A percentile compares a stretch with the other conserved stretches of the same genome.
Evolutionary conservation across 2,888 invertebrate genomes (phyloP).

Genomic region (Polyommatus icarus): DNA sequence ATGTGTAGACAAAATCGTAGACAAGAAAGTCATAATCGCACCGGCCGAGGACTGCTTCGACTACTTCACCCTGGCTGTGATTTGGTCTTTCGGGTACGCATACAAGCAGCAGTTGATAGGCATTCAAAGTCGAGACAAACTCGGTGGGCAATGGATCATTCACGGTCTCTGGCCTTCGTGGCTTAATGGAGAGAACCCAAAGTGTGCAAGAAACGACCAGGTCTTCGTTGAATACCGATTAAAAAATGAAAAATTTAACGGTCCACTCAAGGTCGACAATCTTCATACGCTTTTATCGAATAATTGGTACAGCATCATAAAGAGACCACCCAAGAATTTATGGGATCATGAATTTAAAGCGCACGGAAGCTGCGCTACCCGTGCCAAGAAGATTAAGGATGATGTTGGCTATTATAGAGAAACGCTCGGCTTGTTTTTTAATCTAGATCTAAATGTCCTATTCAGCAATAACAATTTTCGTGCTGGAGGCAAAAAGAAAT

Average conservation of each 20-base stretch:
- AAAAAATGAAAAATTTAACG: background rate
- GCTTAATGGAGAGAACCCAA: background rate
- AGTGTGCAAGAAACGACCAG: background rate
- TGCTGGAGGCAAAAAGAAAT: background rate
- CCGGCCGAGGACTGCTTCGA: background rate
- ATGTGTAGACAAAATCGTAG: background rate
- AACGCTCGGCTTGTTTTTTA: background rate
- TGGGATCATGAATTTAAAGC: slow-evolving; percentile 1
- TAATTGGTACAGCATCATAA: background rate
- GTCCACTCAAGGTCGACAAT: background rate
- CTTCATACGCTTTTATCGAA: background rate
- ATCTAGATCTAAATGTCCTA: background rate
- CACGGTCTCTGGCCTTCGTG: slow-evolving; percentile 3
- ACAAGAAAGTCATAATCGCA: background rate
- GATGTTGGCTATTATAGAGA: background rate
- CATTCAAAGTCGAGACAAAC: background rate
- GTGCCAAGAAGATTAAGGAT: background rate
- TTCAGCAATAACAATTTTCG: background rate
- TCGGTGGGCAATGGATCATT: background rate
- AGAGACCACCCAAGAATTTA: background rate
- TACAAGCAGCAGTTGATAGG: background rate
- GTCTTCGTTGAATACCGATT: background rate
- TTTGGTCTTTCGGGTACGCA: background rate
- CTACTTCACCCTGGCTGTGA: background rate
- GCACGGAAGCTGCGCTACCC: slow-evolving; percentile 4